Percentiles rank a stretch among this genome's conserved stretches.
These are phyloP conservation scores for Hiodon tergisus DNA, from an alignment of 2,113 vertebrate genomes.

Conservation along the genomic window DNA sequence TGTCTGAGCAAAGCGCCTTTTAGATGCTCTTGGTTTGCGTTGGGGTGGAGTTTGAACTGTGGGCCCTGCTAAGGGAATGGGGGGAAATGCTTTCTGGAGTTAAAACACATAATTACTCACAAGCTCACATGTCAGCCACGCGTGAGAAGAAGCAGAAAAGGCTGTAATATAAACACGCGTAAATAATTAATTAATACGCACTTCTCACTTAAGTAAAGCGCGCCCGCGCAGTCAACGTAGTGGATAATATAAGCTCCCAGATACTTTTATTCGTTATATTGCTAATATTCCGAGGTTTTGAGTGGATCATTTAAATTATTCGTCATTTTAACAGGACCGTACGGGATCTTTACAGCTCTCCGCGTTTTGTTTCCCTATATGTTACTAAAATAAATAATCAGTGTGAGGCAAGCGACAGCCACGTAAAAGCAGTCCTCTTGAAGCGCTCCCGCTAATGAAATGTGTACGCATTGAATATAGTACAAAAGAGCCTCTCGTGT, in stretches of 20 bases:
- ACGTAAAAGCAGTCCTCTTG: neutral
- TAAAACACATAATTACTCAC: neutral
- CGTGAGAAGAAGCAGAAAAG: neutral
- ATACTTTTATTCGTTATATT: neutral
- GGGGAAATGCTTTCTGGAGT: neutral
- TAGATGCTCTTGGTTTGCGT: neutral
- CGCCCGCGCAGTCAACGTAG: too few relatives aligned
- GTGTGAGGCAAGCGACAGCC: neutral
- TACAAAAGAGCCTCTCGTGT: conserved; percentile 40
- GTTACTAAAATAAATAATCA: conserved; percentile 31
- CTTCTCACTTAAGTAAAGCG: too few relatives aligned
- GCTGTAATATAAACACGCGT: neutral
- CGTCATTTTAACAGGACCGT: neutral
- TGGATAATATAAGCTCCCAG: neutral
- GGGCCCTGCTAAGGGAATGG: neutral
- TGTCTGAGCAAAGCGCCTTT: neutral
- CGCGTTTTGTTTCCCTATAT: conserved; percentile 4
- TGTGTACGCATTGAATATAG: conserved; percentile 40
- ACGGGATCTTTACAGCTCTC: neutral
- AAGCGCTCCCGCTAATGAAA: conserved; percentile 48
- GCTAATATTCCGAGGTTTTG: neutral
- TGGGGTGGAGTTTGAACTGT: neutral
- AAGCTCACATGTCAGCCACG: neutral
- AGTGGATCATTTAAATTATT: neutral
- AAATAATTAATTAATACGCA: neutral